phyloP scores from a whole-genome alignment of 2,797 vertebrate species.

The Spinus olivaceus region DNA sequence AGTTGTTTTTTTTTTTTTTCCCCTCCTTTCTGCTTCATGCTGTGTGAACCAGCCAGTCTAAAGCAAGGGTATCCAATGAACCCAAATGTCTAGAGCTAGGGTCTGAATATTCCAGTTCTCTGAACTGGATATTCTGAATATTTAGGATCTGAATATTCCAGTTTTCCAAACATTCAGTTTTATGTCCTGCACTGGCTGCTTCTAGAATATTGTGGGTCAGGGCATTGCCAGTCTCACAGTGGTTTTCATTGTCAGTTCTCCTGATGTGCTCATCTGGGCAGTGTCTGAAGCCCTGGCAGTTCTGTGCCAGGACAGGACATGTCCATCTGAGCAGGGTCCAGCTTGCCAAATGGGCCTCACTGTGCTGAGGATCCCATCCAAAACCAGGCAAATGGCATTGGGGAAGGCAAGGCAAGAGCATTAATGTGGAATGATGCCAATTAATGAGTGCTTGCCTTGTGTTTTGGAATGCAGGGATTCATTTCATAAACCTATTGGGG shows the following conservation, averaged over 20 bases:
- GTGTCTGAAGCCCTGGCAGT: not conserved
- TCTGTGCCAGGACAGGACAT: not conserved
- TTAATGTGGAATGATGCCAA: not conserved
- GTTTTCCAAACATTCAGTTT: not conserved
- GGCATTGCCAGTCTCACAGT: not conserved
- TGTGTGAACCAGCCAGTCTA: not conserved
- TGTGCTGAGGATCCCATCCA: not conserved
- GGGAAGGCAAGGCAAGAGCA: not conserved
- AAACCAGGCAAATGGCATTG: not conserved
- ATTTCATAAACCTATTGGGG: not conserved
- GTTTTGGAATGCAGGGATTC: conserved; percentile 8
- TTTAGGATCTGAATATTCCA: not conserved
- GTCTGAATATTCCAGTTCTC: not conserved
- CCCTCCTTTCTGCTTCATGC: not conserved
- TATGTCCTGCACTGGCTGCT: not conserved
- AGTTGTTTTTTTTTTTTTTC: not conserved
- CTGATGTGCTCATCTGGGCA: not conserved
- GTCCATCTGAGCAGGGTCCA: not conserved
- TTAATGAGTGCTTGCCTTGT: not conserved
- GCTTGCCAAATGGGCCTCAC: not conserved
- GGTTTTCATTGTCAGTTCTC: not conserved
- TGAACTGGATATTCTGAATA: too few species aligned
- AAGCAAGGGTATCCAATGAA: not conserved
- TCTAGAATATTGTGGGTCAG: not conserved
- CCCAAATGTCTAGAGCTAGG: not conserved